These are phyloP conservation scores for Bicyclus anynana DNA, from an alignment of 1,140 invertebrate species.

Conservation along the genomic window DNA sequence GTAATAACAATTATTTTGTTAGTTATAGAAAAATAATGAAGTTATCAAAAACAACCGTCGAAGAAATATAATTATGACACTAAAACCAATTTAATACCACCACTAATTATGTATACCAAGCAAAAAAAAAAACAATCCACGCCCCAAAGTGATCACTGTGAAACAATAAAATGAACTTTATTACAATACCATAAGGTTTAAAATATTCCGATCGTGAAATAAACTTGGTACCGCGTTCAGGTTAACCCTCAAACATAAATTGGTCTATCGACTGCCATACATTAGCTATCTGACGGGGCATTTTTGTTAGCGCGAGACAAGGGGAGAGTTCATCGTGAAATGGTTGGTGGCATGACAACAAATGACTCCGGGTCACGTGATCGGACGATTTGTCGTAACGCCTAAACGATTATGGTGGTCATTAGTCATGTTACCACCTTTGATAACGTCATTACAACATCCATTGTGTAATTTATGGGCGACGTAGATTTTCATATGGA, in stretches of 20 bases:
- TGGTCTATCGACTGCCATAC: constrained; percentile 13
- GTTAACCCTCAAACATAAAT: constrained; percentile 19
- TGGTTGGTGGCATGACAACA: constrained; percentile 43
- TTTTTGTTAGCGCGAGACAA: constrained; percentile 8
- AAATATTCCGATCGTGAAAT: constrained; percentile 22
- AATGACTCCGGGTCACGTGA: constrained; percentile 60
- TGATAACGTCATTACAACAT: constrained; percentile 62
- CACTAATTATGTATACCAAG: background rate
- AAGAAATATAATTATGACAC: background rate
- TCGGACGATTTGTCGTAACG: constrained; percentile 65
- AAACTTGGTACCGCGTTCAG: constrained; percentile 21
- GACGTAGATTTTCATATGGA: background rate
- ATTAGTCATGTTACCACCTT: constrained; percentile 72
- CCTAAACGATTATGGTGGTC: constrained; percentile 62
- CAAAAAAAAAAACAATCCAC: constrained; percentile 2
- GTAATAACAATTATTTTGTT: too few species aligned
- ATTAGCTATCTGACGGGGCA: constrained; percentile 6
- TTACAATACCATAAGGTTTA: constrained; percentile 5
- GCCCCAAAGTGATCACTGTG: constrained; percentile 6
- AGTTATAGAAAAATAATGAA: background rate
- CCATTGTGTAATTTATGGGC: constrained; percentile 47
- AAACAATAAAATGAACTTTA: constrained; percentile 19
- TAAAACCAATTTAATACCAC: constrained; percentile 4
- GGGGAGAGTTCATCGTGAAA: constrained; percentile 18
- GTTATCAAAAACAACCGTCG: background rate